Base-by-base conservation (phyloP, 2,888 invertebrate genomes). In the Phyllotreta striolata region DNA sequence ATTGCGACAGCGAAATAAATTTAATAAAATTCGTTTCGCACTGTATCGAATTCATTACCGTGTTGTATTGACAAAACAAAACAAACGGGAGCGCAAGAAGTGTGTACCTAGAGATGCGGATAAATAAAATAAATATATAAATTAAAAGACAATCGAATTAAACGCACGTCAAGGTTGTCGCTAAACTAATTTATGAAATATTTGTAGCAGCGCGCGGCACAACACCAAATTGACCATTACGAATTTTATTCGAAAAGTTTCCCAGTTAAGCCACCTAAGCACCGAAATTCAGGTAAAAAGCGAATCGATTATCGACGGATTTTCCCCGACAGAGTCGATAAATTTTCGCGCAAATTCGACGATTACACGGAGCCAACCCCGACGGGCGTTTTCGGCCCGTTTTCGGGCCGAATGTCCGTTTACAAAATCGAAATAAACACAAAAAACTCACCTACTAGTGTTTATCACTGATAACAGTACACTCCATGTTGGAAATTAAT, bases 401-500 rank as follows among this genome's bases (percentile, higher is more conserved):
- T 10, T 57, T 56, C 46, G 13, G 46, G 39, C 24, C 12, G 14
- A 49, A 63, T 61, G n/a, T 44, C 44, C 13, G 34, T 49, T 39
- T 38, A 39, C n/a, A 35, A 43, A 62, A 47, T 55, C 24, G 55
- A 49, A 64, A 64, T 66, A 70, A 69, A 62, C 49, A 13, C 24
- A 37, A 69, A 70, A 70, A 70, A 72, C 76, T 76, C 66, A 76
- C 76, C 74, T 73, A 70, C 70, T 73, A 72, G 66, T 72, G 72
- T 71, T 72, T 72, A 74, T 72, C 74, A 71, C 74, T 73, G 71
- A 71, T 70, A 73, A 74, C 74, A 74, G 72, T 72, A 72, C 73
- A 73, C 76, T 75, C 77, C 77, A 77, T 77, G 73, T 76, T 77
- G 74, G 71, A 73, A 69, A 70, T 68, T 70, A 71, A 72, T 74